phyloP scores from a whole-genome alignment of 1,140 invertebrate genomes.

The Hylaeus volcanicus region DNA sequence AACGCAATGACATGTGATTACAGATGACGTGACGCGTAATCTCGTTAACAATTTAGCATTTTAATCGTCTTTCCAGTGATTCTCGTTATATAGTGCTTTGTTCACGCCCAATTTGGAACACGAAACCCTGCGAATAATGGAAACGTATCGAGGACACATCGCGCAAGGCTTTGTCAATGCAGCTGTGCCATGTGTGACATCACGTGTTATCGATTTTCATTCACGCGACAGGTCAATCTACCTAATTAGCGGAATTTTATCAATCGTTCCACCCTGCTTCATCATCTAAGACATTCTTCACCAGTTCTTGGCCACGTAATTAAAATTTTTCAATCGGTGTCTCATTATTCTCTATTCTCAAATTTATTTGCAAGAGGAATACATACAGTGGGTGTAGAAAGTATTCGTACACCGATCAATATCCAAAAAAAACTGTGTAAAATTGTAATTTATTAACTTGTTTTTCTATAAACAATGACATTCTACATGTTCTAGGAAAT shows the following conservation, averaged over 20 bases:
- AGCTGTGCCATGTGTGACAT: conserved; percentile 14
- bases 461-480: no score
- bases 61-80: no score
- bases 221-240: neutral
- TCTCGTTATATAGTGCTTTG: neutral
- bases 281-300: neutral
- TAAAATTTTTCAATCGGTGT: neutral
- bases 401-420: no score
- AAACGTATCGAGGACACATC: conserved; percentile 55
- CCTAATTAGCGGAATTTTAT: conserved; percentile 5
- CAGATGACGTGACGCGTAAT: neutral
- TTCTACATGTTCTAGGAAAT: no score
- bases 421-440: no score
- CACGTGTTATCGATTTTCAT: conserved; percentile 42
- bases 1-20: no score
- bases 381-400: no score
- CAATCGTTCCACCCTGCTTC: neutral
- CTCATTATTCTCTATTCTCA: no score
- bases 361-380: no score
- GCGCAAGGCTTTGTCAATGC: conserved; percentile 30
- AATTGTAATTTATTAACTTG: no score
- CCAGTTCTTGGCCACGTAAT: neutral
- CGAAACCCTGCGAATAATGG: conserved; percentile 46
- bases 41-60: neutral
- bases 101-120: conserved; percentile 37